Base-by-base conservation (phyloP, 2,888 invertebrate genomes). In the Cheilosia scutellata region DNA sequence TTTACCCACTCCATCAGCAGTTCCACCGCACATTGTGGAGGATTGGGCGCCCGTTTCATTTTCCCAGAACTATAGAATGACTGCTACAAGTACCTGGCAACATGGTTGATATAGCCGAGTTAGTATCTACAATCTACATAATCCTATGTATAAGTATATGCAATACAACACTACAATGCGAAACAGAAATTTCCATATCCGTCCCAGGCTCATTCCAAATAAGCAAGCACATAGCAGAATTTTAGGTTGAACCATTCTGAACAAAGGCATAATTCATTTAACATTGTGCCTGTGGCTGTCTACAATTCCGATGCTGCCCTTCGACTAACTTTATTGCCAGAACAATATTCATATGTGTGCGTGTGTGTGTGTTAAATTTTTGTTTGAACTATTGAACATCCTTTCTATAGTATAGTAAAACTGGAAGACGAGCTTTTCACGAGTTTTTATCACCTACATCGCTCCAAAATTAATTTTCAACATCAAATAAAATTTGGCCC, bases 261-360 rank as follows among this genome's bases (percentile, higher is more conserved):
- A 79, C 79, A 79, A 74, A 72, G 65, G 79, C 74, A 79, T 79
- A 79, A 79, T 74, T 79, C 74, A 79, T 74, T 79, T 79, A 74
- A 66, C 25, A 65, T 74, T 79, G 79, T 60, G 79, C 79, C 79
- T 74, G 29, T 20, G 74, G 79, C 66, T 74, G 79, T 66, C 79
- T 79, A 44, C 79, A 74, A 66, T 74, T 74, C 49, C 74, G 65
- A 72, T 65, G 72, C 58, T 72, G 71, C 78, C 78, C 72, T 72
- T 72, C 72, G 49, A 58, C 65, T 74, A 72, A 78, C 78, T 78
- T 71, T 78, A 72, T 78, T 65, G 72, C 63, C 57, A 37, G 63
- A 55, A 49, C 78, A 40, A 71, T 71, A 57, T 53, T 60, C 60
- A 55, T 63, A 53, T 65, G 72, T 78, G 47, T 55, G 60, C 55